Conservation (phyloP, 2,113 vertebrate species). For the Anser brachyrhynchus region DNA sequence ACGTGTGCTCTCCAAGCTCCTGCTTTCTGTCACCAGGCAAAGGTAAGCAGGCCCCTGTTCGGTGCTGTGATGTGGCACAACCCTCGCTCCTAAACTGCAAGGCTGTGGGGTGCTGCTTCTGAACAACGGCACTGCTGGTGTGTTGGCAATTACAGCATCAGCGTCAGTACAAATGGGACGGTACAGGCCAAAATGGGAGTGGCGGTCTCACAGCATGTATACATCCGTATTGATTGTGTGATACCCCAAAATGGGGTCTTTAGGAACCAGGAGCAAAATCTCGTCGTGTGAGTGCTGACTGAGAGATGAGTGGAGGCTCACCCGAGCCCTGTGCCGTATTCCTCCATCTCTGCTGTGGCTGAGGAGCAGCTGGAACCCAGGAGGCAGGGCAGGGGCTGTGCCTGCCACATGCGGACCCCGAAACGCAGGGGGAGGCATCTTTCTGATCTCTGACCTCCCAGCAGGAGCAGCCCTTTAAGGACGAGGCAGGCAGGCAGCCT, state of each 20-base stretch:
- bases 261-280: neutral
- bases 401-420: neutral
- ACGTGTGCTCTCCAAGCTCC: neutral
- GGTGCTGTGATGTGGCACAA: neutral
- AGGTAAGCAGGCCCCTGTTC: neutral
- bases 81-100: neutral
- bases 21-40: neutral
- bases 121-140: neutral
- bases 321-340: neutral
- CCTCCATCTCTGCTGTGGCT: neutral
- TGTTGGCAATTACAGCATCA: neutral
- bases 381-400: neutral
- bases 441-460: neutral
- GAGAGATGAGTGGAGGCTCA: neutral
- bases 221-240: neutral
- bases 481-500: neutral
- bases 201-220: neutral
- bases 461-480: constrained; percentile 57
- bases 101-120: neutral
- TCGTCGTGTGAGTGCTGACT: neutral
- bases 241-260: neutral
- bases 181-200: neutral
- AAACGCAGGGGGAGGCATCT: neutral
- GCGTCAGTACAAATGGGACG: fast-evolving
- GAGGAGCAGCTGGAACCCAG: neutral